Evolutionary conservation across 1,140 invertebrate species (phyloP).

Genomic region (Penaeus chinensis): DNA sequence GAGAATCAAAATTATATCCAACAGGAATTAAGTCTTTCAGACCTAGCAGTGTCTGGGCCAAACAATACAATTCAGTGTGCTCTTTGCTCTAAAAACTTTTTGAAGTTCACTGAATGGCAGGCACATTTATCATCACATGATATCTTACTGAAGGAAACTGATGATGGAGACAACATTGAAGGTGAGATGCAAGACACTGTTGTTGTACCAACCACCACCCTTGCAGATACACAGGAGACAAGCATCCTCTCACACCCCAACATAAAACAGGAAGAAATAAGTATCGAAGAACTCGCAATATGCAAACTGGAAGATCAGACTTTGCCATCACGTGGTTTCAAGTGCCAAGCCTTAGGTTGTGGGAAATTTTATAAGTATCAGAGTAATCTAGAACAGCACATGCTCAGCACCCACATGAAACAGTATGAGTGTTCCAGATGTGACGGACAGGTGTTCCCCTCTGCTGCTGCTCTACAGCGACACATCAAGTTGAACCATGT

Average conservation of each 20-base stretch:
- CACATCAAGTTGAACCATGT: slow-evolving; percentile 40
- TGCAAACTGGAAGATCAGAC: slow-evolving; percentile 39
- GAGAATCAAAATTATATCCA: slow-evolving; percentile 28
- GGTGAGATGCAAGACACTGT: slow-evolving; percentile 33
- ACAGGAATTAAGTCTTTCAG: slow-evolving; percentile 42
- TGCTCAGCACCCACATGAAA: slow-evolving; percentile 19
- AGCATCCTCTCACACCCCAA: neutral
- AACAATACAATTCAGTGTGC: slow-evolving; percentile 52
- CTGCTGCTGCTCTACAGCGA: slow-evolving; percentile 32
- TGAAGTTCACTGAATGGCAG: slow-evolving; percentile 42
- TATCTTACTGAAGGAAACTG: slow-evolving; percentile 42
- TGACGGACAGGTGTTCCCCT: slow-evolving; percentile 22
- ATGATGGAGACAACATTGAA: slow-evolving; percentile 46
- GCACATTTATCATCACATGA: slow-evolving; percentile 47
- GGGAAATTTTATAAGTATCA: slow-evolving; percentile 26
- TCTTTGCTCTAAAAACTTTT: slow-evolving; percentile 45
- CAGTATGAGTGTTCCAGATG: slow-evolving; percentile 32
- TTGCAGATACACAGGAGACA: slow-evolving; percentile 20
- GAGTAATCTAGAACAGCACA: slow-evolving; percentile 37
- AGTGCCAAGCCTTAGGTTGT: slow-evolving; percentile 23
- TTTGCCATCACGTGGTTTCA: slow-evolving; percentile 5
- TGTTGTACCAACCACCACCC: slow-evolving; percentile 3
- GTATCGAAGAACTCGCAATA: slow-evolving; percentile 33
- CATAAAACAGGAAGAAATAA: slow-evolving; percentile 14
- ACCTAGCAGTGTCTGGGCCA: slow-evolving; percentile 38